Evolutionary conservation across 2,888 invertebrate species (phyloP).

Genomic region (Dione vanillae): DNA sequence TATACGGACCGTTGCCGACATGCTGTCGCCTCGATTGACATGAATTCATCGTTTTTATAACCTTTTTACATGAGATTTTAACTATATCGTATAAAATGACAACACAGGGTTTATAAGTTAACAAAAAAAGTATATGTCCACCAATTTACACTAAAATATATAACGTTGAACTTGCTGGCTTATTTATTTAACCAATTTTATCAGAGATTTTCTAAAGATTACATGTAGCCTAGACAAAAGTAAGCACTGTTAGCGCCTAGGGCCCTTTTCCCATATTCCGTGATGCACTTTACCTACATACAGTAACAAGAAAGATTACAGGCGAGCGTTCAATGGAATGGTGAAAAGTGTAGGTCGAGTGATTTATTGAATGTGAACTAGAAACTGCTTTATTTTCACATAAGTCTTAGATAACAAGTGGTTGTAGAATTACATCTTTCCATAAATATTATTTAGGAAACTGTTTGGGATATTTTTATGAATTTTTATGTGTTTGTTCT

Average conservation of each 20-base stretch:
- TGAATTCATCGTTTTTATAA: too few species aligned
- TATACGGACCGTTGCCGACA: too few species aligned
- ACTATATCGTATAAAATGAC: too few species aligned
- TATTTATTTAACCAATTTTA: neutral
- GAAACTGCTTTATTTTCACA: conserved; percentile 16
- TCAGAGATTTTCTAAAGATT: conserved; percentile 24
- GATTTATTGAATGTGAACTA: conserved; percentile 33
- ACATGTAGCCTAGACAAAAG: conserved; percentile 9
- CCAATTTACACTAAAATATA: too few species aligned
- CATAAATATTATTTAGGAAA: neutral
- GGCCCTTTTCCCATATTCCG: conserved; percentile 44
- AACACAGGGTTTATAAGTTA: too few species aligned
- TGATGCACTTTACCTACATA: conserved; percentile 49
- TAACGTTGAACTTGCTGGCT: too few species aligned
- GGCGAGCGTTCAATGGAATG: conserved; percentile 23
- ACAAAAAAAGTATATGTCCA: too few species aligned
- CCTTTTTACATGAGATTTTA: too few species aligned
- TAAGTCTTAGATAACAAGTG: conserved; percentile 1
- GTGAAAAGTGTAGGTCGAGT: conserved; percentile 39
- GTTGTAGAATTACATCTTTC: neutral
- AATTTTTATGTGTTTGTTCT: too few species aligned
- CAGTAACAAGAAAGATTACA: conserved; percentile 43
- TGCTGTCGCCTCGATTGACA: too few species aligned
- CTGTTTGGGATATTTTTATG: neutral
- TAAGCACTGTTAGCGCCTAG: conserved; percentile 36